A percentile compares a stretch with the other conserved stretches of the same genome.
Conservation (phyloP, 2,113 vertebrate species). For the Archilochus colubris region DNA sequence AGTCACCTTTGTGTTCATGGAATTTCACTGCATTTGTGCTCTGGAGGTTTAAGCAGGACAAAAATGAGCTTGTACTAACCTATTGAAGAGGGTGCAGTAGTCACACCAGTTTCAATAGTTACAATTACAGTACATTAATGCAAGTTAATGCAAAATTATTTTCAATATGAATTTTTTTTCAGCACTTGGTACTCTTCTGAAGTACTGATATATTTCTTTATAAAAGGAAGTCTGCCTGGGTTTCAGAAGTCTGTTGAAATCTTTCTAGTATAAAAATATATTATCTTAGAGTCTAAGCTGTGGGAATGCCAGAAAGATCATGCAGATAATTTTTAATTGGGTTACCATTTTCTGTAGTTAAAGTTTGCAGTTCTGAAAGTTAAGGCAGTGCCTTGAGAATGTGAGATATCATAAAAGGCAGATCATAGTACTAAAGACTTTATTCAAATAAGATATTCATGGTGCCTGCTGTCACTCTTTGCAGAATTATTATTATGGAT, state of each 20-base stretch:
- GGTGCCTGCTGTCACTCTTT: background rate
- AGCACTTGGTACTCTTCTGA: background rate
- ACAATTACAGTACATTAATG: background rate
- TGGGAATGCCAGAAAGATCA: background rate
- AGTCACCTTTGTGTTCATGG: background rate
- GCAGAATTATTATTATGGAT: background rate
- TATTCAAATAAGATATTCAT: background rate
- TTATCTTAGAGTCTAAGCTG: background rate
- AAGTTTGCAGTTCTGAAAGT: background rate
- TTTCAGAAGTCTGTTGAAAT: conserved; percentile 23
- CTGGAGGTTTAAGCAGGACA: background rate
- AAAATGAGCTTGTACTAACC: background rate
- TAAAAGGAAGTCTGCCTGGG: background rate
- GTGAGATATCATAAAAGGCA: background rate
- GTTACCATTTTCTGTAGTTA: background rate
- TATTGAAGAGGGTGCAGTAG: background rate
- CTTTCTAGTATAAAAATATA: conserved; percentile 20
- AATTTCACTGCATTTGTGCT: background rate
- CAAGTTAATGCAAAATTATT: background rate
- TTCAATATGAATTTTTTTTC: background rate
- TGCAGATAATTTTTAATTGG: background rate
- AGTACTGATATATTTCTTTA: background rate
- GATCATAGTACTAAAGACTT: background rate
- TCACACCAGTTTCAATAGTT: background rate
- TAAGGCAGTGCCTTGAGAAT: background rate